Evolutionary conservation across 92 coral and sea anemone species (phyloP).

Genomic region (Zoanthus sansibaricus): DNA sequence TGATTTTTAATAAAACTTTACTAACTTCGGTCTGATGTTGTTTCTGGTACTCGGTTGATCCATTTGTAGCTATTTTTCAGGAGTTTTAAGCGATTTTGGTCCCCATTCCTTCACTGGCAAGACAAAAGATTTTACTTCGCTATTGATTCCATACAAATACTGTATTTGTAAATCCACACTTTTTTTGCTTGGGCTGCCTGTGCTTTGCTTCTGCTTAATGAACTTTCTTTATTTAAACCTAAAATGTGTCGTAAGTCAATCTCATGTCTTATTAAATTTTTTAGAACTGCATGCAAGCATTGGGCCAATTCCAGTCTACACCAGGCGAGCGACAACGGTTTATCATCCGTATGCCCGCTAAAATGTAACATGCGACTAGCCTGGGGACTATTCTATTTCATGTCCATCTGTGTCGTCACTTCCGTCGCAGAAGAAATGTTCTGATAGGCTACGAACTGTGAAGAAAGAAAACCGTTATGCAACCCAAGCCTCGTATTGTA

Average conservation of each 20-base stretch:
- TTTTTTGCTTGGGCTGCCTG: too few species aligned
- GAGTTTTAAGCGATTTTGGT: too few species aligned
- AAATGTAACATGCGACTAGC: constrained; percentile 22
- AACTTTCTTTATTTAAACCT: too few species aligned
- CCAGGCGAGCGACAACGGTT: constrained; percentile 53
- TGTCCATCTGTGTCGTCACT: constrained; percentile 13
- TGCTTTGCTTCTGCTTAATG: too few species aligned
- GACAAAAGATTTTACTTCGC: too few species aligned
- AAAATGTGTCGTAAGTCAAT: neutral
- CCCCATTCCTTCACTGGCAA: too few species aligned
- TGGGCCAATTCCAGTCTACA: constrained; percentile 51
- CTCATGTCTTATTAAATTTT: neutral
- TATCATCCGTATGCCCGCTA: constrained; percentile 96
- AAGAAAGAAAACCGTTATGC: neutral
- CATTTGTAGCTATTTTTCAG: too few species aligned
- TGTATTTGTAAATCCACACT: too few species aligned
- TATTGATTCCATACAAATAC: too few species aligned
- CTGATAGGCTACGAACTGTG: constrained; percentile 2
- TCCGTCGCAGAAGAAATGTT: constrained; percentile 1
- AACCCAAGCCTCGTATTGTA: neutral
- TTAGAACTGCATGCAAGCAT: constrained; percentile 45
- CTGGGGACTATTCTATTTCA: neutral
- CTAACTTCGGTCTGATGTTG: too few species aligned
- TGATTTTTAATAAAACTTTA: too few species aligned
- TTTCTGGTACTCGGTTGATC: too few species aligned